Evolutionary conservation across 2,888 invertebrate genomes (phyloP), one percentile per base, ranked within the genome.

Genomic region (Nemotelus pantherinus): DNA sequence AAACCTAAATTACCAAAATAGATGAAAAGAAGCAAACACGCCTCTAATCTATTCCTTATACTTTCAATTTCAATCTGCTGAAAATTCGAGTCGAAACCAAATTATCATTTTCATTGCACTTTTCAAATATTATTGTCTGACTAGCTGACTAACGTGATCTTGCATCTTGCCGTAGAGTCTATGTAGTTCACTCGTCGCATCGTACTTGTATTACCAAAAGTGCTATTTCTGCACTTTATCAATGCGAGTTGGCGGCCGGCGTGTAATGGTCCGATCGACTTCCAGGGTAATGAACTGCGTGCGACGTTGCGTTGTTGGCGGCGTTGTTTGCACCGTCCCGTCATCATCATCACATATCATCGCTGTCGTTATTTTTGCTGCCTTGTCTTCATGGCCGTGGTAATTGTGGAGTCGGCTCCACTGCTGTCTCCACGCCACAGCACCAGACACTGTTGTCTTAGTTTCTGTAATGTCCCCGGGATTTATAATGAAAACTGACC

Each of bases 201-300:
- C 25, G 25, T 25, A 25, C 25, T 25, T 25, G 25, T 25, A 25
- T 25, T 25, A 25, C 25, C 25, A 25, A 63, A 63, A 63, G 43
- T 63, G 70, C 70, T 70, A 70, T 70, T 70, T 70, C 70, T 70
- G 70, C 70, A 70, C 55, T 55, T 70, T 70, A 53, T 70, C 70
- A 53, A 70, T 70, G 25, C 70, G 70, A 50, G 67, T 67, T 65
- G 41, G 70, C 41, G 45, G 60, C 41, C 25, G 60, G n/a, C 70
- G 43, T 55, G 53, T 55, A 70, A 70, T 70, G 70, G 53, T 55
- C 25, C 25, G 25, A 25, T 25, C 70, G 70, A 53, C 55, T 70
- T 70, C 70, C 70, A 70, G 70, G 70, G 70, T 70, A 70, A 70
- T 70, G 70, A 70, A 70, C 70, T 70, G 70, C 53, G 55, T 70